phyloP scores from a whole-genome alignment of 2,888 invertebrate genomes.

The Drosophila longiperda region DNA sequence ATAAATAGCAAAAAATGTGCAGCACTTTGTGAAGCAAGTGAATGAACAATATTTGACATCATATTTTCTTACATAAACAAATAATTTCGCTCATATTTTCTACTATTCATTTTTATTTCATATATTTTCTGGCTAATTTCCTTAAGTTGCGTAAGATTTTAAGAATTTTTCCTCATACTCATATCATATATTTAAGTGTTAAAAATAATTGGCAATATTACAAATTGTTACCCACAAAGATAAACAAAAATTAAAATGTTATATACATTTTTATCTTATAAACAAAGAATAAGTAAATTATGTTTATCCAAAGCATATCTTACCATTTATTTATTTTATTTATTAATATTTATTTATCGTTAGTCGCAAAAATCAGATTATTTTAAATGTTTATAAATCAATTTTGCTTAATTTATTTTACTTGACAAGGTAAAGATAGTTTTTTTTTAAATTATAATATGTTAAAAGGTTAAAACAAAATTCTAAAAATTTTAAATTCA shows the following conservation, averaged over 20 bases:
- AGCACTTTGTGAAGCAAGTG: constrained; percentile 37
- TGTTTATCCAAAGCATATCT: neutral
- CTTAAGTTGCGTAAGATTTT: constrained; percentile 26
- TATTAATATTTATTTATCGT: neutral
- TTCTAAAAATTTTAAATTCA: neutral
- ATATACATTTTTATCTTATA: neutral
- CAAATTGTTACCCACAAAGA: neutral
- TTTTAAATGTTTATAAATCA: neutral
- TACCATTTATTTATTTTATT: neutral
- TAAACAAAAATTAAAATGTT: neutral
- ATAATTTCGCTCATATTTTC: neutral
- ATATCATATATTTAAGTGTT: neutral
- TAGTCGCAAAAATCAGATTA: neutral
- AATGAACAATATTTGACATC: constrained; percentile 11
- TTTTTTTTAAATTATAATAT: too few relatives aligned
- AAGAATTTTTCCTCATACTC: neutral
- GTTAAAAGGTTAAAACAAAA: neutral
- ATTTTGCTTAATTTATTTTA: neutral
- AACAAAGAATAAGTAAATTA: neutral
- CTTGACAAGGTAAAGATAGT: too few relatives aligned
- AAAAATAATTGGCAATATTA: neutral
- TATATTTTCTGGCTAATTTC: neutral
- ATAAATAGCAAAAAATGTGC: constrained; percentile 18
- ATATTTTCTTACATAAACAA: constrained; percentile 9
- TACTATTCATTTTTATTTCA: neutral